phyloP scores from a whole-genome alignment of 2,113 vertebrate species.

The Aphyosemion australe region DNA sequence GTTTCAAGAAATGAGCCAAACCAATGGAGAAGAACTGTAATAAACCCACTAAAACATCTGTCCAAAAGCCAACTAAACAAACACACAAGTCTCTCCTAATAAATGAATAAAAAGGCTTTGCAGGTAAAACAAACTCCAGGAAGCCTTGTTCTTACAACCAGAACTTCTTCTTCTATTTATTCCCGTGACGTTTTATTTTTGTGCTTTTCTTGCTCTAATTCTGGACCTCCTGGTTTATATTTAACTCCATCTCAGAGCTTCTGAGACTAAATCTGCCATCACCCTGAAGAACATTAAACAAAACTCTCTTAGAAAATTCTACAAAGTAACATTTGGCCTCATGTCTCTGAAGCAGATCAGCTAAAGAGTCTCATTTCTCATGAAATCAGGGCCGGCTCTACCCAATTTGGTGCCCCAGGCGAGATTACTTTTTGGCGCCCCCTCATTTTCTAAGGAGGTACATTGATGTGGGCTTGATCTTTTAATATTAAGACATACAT shows the following conservation, averaged over 20 bases:
- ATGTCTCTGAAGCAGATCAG: too few relatives aligned
- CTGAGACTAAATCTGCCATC: neutral
- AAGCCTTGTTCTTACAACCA: neutral
- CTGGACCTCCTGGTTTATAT: constrained; percentile 11
- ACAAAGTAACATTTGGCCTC: too few relatives aligned
- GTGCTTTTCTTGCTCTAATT: constrained; percentile 13
- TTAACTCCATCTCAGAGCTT: constrained; percentile 17
- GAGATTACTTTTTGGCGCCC: too few relatives aligned
- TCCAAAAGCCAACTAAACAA: neutral
- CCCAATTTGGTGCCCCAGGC: too few relatives aligned
- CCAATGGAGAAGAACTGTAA: neutral
- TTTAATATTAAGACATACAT: too few relatives aligned
- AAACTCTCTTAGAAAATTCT: too few relatives aligned
- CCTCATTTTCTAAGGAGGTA: too few relatives aligned
- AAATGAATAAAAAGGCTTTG: neutral
- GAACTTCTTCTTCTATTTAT: constrained; percentile 1
- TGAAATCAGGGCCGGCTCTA: too few relatives aligned
- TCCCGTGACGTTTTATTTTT: neutral
- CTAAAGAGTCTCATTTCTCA: too few relatives aligned
- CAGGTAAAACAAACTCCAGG: neutral
- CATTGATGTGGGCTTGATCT: too few relatives aligned
- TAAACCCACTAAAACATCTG: neutral
- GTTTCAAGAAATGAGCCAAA: too few relatives aligned
- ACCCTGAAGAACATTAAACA: neutral
- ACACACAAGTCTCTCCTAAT: neutral